phyloP scores from a whole-genome alignment of 2,113 vertebrate species.

The Tylochromis polylepis region DNA sequence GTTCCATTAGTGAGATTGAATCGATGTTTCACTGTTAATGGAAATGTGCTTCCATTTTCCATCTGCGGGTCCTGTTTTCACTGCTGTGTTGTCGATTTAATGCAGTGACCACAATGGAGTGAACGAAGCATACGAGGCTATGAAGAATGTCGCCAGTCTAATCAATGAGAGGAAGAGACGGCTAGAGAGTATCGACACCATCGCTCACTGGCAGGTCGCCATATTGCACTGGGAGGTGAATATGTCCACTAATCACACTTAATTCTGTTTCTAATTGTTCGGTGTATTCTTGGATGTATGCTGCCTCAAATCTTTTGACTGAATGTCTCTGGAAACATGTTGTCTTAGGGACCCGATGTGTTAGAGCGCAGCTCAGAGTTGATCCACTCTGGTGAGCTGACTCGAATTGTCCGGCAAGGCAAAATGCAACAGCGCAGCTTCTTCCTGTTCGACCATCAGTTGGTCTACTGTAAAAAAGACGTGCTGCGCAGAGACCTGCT shows the following conservation, averaged over 20 bases:
- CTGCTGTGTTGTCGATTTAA: background rate
- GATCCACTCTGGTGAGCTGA: conserved; percentile 93
- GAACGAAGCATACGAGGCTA: conserved; percentile 87
- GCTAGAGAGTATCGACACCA: conserved; percentile 92
- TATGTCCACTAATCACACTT: background rate
- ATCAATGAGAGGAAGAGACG: conserved; percentile 96
- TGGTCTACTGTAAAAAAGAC: conserved; percentile 96
- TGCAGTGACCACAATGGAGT: conserved; percentile 85
- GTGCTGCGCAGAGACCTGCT: conserved; percentile 90
- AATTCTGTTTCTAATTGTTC: background rate
- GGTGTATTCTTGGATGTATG: background rate
- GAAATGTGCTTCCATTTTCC: background rate
- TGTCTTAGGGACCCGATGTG: conserved; percentile 83
- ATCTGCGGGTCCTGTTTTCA: background rate
- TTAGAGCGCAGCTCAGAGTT: conserved; percentile 90
- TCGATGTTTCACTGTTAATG: background rate
- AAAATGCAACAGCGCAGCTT: conserved; percentile 93
- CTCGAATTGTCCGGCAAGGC: conserved; percentile 81
- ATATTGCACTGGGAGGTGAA: conserved; percentile 95
- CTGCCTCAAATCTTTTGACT: background rate
- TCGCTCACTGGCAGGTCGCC: conserved; percentile 94
- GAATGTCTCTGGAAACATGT: background rate
- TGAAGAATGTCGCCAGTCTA: conserved; percentile 95
- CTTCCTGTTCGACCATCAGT: conserved; percentile 97
- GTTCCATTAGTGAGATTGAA: background rate